phyloP scores from a whole-genome alignment of 2,888 invertebrate species.

The Deilephila porcellus region DNA sequence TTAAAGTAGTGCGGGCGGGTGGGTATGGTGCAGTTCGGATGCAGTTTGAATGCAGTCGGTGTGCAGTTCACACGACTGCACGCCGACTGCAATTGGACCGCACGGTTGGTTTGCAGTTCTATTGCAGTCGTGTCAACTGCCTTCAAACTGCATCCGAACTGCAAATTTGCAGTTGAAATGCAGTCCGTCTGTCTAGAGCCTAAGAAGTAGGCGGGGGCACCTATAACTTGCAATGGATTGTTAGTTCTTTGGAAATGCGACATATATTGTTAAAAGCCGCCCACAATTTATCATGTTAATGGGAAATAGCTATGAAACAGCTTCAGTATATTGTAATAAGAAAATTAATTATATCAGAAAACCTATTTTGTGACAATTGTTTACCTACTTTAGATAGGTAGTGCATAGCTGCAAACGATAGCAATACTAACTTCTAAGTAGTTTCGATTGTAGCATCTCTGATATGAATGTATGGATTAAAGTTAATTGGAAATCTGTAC shows the following conservation, averaged over 20 bases:
- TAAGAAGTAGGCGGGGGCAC: too few species aligned
- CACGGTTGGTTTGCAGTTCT: too few species aligned
- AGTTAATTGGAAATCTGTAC: neutral
- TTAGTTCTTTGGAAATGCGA: neutral
- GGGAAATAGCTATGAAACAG: conserved; percentile 43
- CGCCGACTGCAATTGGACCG: too few species aligned
- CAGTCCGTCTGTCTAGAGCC: too few species aligned
- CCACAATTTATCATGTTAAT: neutral
- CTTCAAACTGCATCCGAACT: too few species aligned
- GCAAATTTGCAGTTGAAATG: too few species aligned
- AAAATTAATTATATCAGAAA: conserved; percentile 51
- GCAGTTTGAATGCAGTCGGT: too few species aligned
- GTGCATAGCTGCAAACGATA: conserved; percentile 47
- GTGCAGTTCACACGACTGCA: too few species aligned
- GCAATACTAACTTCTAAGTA: conserved; percentile 61
- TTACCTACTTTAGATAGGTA: conserved; percentile 49
- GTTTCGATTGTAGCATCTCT: conserved; percentile 31
- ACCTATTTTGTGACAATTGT: conserved; percentile 70
- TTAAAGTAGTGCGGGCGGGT: too few species aligned
- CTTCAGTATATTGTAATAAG: conserved; percentile 40
- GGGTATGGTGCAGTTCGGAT: too few species aligned
- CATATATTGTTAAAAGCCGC: neutral
- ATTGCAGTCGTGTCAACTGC: too few species aligned
- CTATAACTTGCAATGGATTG: neutral
- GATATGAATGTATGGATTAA: neutral